A percentile compares a stretch with the other conserved stretches of the same genome.
phyloP scores from a whole-genome alignment of 2,888 invertebrate species.

The Chorisops tibialis region DNA sequence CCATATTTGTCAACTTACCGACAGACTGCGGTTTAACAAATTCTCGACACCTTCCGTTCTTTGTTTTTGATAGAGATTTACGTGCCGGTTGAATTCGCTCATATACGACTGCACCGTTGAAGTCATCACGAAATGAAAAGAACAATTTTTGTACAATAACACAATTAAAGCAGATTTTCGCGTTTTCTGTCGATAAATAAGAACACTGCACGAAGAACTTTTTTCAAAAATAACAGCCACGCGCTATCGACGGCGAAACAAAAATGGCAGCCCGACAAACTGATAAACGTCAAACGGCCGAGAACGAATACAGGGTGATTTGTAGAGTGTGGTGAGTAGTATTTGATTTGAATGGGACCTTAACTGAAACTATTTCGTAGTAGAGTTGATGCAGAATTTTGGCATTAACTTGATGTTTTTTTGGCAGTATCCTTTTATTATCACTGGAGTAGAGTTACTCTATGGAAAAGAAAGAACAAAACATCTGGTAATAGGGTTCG shows the following conservation, averaged over 20 bases:
- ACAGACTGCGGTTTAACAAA: slow-evolving; percentile 45
- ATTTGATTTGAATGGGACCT: no score
- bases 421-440: no score
- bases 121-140: no score
- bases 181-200: not conserved
- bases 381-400: no score
- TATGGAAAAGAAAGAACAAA: no score
- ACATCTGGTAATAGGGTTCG: no score
- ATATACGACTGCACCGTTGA: slow-evolving; percentile 20
- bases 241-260: slow-evolving; percentile 9
- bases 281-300: no score
- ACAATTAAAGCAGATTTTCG: not conserved
- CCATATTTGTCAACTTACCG: slow-evolving; percentile 34
- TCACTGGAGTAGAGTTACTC: no score
- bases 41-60: slow-evolving; percentile 43
- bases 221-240: slow-evolving; percentile 16
- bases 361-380: no score
- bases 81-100: slow-evolving; percentile 21
- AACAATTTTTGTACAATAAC: not conserved
- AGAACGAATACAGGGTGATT: no score
- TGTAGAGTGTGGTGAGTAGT: no score
- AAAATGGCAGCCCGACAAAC: not conserved
- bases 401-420: no score
- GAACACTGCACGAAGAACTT: not conserved
- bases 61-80: slow-evolving; percentile 38